Percentiles rank a stretch among this genome's conserved stretches.
Evolutionary conservation across 1,140 invertebrate species (phyloP).

Genomic region (Trachymyrmex septentrionalis): DNA sequence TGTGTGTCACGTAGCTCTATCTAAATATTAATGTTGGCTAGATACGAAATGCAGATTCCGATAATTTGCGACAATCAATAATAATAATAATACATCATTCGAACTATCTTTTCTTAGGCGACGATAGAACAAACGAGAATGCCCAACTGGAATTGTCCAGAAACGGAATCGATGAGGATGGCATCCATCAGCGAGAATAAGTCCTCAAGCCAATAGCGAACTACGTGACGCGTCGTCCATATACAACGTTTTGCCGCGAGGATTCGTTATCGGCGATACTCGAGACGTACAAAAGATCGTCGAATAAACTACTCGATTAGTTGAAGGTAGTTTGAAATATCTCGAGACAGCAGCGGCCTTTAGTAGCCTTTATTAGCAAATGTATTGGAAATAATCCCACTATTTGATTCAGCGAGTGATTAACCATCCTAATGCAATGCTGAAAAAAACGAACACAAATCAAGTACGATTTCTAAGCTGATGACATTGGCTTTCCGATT

Average conservation of each 20-base stretch:
- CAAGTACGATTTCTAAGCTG: conserved; percentile 19
- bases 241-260: conserved; percentile 28
- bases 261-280: conserved; percentile 41
- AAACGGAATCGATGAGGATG: conserved; percentile 83
- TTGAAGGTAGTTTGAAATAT: conserved; percentile 17
- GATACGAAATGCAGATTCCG: neutral
- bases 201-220: conserved; percentile 81
- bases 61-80: neutral
- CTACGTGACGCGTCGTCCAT: conserved; percentile 43
- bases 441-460: conserved; percentile 1
- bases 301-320: conserved; percentile 1
- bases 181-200: conserved; percentile 83
- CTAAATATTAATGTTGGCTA: neutral
- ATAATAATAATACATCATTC: conserved; percentile 9
- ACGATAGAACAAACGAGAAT: conserved; percentile 85
- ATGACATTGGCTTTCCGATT: conserved; percentile 14
- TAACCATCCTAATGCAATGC: neutral
- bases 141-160: conserved; percentile 81
- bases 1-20: neutral
- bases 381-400: conserved; percentile 16
- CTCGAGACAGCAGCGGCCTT: conserved; percentile 49
- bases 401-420: conserved; percentile 32
- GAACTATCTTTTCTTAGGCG: conserved; percentile 60
- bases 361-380: conserved; percentile 46
- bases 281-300: conserved; percentile 31